Evolutionary conservation across 1,140 invertebrate genomes (phyloP).

Genomic region (Trinorchestia longiramus): DNA sequence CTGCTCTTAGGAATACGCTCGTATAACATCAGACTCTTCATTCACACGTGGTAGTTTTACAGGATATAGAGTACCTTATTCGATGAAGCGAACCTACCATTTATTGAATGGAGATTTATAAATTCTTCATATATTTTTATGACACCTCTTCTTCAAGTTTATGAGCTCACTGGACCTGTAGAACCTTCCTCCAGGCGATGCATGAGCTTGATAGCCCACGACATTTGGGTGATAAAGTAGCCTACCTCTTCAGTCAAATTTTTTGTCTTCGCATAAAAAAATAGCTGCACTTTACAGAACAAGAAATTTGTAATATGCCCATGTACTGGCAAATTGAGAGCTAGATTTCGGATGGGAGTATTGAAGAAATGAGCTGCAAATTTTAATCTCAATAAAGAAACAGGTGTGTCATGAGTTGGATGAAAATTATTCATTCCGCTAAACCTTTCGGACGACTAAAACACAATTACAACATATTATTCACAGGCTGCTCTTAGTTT

Average conservation of each 20-base stretch:
- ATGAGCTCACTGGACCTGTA: neutral
- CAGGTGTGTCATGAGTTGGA: neutral
- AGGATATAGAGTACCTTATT: neutral
- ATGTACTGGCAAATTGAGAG: neutral
- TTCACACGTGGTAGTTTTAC: neutral
- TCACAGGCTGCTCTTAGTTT: neutral
- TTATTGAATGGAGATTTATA: neutral
- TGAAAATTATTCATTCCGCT: neutral
- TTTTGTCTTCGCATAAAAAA: neutral
- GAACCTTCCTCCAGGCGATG: neutral
- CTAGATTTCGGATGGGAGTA: neutral
- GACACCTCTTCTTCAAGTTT: neutral
- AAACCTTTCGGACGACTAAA: neutral
- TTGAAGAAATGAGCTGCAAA: neutral
- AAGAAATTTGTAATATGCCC: conserved; percentile 13
- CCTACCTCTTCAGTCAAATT: neutral
- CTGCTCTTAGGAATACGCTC: neutral
- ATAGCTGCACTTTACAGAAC: neutral
- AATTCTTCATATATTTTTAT: conserved; percentile 11
- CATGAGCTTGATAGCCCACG: neutral
- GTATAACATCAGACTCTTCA: neutral
- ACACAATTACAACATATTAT: neutral
- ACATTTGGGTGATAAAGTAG: neutral
- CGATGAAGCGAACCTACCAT: neutral
- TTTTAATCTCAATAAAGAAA: neutral